These are phyloP conservation scores for Nothobranchius kuhntae DNA, from an alignment of 2,113 vertebrate species.

Conservation along the genomic window DNA sequence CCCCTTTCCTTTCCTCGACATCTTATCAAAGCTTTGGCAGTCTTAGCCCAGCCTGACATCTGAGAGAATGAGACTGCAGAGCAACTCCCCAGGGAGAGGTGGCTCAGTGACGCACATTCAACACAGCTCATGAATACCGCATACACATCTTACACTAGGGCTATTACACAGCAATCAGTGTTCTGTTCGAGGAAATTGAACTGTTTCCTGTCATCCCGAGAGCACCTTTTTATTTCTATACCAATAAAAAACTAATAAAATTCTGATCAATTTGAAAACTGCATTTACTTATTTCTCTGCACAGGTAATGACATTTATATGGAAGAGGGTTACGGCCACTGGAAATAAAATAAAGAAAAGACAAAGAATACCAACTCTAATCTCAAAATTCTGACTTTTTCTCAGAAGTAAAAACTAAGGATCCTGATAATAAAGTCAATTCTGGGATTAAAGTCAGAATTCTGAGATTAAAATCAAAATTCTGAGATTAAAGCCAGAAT, in stretches of 20 bases:
- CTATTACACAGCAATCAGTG: constrained; percentile 23
- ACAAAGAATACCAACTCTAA: too few species aligned
- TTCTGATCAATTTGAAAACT: neutral
- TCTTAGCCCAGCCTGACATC: constrained; percentile 51
- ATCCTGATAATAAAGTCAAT: too few species aligned
- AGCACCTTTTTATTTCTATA: too few species aligned
- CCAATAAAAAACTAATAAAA: neutral
- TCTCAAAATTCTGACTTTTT: too few species aligned
- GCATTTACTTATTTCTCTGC: neutral
- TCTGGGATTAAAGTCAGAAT: too few species aligned
- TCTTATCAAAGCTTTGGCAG: constrained; percentile 70
- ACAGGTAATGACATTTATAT: neutral
- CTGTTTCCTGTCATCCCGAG: neutral
- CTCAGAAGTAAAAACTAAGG: too few species aligned
- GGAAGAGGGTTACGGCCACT: too few species aligned
- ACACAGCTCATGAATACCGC: constrained; percentile 36
- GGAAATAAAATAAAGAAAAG: too few species aligned
- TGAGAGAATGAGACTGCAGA: constrained; percentile 48
- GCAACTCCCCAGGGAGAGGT: constrained; percentile 48
- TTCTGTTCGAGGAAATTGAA: constrained; percentile 9
- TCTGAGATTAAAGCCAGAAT: too few species aligned
- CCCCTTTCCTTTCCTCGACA: constrained; percentile 37
- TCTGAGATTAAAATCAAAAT: too few species aligned
- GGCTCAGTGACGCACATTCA: constrained; percentile 52
- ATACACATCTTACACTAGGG: constrained; percentile 35